Conservation (phyloP, 2,113 vertebrate genomes). For the Phalacrocorax aristotelis region DNA sequence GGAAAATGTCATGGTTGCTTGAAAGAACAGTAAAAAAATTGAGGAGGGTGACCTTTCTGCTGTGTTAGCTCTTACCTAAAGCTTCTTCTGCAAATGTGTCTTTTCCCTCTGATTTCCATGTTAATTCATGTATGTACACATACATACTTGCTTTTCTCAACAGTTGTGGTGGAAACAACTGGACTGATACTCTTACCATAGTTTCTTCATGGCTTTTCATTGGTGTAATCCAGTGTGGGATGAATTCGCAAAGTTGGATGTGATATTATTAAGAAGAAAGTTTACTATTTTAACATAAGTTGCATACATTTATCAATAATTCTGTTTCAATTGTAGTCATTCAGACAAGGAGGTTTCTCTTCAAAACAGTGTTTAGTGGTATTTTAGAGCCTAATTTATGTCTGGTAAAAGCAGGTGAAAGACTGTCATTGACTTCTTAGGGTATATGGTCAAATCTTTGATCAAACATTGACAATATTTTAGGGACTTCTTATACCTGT, state of each 20-base stretch:
- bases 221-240: background rate
- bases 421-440: background rate
- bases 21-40: slow-evolving; percentile 13
- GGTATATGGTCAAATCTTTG: background rate
- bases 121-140: background rate
- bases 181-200: background rate
- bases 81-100: background rate
- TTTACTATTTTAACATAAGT: background rate
- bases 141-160: background rate
- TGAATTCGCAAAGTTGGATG: background rate
- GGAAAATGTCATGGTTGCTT: slow-evolving; percentile 35
- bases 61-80: slow-evolving; percentile 2
- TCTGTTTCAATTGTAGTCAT: background rate
- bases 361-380: background rate
- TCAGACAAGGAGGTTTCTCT: background rate
- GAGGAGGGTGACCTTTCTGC: slow-evolving; percentile 17
- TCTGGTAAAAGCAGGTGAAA: background rate
- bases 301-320: background rate
- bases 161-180: background rate
- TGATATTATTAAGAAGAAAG: background rate
- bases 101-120: background rate
- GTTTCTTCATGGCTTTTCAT: background rate
- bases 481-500: background rate
- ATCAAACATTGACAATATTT: background rate
- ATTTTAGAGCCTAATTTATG: background rate